These are phyloP conservation scores for Bergia puertoricense DNA, from an alignment of 92 coral and sea anemone genomes.

Conservation along the genomic window DNA sequence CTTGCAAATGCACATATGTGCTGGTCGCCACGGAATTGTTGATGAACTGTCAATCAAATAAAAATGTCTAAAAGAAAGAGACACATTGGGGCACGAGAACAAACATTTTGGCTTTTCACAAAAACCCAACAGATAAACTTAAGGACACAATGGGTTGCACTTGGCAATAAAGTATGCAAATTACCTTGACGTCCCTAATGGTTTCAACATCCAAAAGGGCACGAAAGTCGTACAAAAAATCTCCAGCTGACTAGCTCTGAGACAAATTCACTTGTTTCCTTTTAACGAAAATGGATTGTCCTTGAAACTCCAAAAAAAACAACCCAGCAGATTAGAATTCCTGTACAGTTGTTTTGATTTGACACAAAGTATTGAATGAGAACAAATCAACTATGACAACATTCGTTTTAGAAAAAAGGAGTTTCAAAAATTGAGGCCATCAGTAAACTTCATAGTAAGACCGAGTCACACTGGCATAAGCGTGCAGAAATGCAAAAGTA, in stretches of 20 bases:
- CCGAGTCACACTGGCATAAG: background rate
- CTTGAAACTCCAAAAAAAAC: background rate
- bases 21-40: background rate
- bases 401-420: background rate
- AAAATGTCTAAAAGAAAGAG: conserved; percentile 6
- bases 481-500: background rate
- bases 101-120: conserved; percentile 10
- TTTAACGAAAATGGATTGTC: background rate
- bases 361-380: conserved; percentile 15
- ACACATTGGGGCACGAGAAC: background rate
- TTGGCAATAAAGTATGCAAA: conserved; percentile 21
- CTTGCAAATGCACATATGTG: conserved; percentile 21
- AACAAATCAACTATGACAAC: background rate
- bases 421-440: background rate
- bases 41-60: conserved; percentile 40
- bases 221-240: background rate
- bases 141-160: conserved; percentile 28
- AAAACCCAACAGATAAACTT: conserved; percentile 6
- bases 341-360: conserved; percentile 5
- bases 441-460: background rate
- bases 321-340: too few species aligned
- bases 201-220: background rate
- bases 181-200: background rate
- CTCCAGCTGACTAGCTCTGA: background rate
- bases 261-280: background rate